Base-by-base conservation (phyloP, 2,797 vertebrate genomes). In the Propithecus perrieri region DNA sequence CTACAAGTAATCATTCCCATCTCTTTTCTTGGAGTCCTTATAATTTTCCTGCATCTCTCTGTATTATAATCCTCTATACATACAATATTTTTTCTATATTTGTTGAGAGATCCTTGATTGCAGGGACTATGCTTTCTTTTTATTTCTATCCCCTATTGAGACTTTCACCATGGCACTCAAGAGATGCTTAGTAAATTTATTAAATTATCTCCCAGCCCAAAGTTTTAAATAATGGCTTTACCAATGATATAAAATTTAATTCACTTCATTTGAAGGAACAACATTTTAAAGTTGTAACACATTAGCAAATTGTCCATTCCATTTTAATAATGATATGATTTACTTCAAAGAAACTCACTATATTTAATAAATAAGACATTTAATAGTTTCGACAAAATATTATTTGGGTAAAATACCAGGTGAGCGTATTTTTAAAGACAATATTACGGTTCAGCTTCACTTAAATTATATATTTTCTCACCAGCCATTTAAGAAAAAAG, bases 401-500 rank as follows among this genome's bases (percentile, higher is more conserved):
- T 15, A 69, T 15, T 18, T 93, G 30, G 75, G 35, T 97, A 76
- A 93, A 95, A 85, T 84, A 72, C 14, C 35, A 96, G 33, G 15
- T 30, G 17, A 61, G 30, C 4, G 30, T 57, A 74, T 72, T 93
- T 91, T 80, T 89, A 84, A 90, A 41, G 48, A 80, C 13, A 94
- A 89, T 63, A 96, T 94, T 50, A 89, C 91, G 83, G 78, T 50
- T 91, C 10, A 59, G 50, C 93, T 96, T 96, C 24, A 33, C 28
- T 97, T 94, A 92, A 96, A 93, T 93, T 85, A 91, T 76, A 78
- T 63, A 94, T 96, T 94, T 97, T 97, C 79, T 96, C 50, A 95
- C 30, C 46, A 85, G 35, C 72, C 91, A 88, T 83, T 98, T 78
- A 81, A 3, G 71, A 85, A 96, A 96, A 86, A 92, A 91, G 93